Evolutionary conservation across 2,888 invertebrate genomes (phyloP), one percentile per base, ranked within the genome.

Genomic region (Halictus ligatus): DNA sequence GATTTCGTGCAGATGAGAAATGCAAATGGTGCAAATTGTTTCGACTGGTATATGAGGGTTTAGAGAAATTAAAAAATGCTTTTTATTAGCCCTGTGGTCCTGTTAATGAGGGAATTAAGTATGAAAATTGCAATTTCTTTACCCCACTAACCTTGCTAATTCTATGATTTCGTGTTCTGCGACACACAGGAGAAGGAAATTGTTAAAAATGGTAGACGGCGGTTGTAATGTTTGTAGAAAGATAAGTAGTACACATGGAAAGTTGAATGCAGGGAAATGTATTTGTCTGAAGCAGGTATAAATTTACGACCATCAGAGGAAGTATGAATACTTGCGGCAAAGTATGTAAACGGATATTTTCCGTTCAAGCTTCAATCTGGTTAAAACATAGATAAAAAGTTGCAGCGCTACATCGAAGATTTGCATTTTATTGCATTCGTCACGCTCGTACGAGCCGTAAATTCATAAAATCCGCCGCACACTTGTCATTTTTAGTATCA

Each of bases 351-450:
- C 35, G 35, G 18, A 67, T 35, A 35, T 67, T 35, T 67, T 67
- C 29, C 67, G 29, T 67, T 67, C 67, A 18, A 35, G 67, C 29
- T 6, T 21, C 18, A 35, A 35, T 29, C 35, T 67, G 67, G 67
- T 67, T 67, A 67, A 18, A 67, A 67, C 8, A 10, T 8, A 67
- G 18, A 35, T 10, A 67, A 67, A 67, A 67, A 35, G 21, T 67
- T 29, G 21, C 35, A 67, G 35, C 8, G 29, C 4, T 21, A 7
- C 21, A 10, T 10, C 10, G 35, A 35, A 35, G 2, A 35, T 35
- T 67, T 67, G 67, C 35, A 67, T 67, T 67, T 67, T 67, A 67
- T 67, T 67, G 67, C 67, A 35, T 67, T 18, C 67, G 35, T 35
- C 67, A 67, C 67, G 21, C 35, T 35, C 35, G 67, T 67, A 4